Evolutionary conservation across 2,888 invertebrate genomes (phyloP).

Genomic region (Chloroclysta siterata): DNA sequence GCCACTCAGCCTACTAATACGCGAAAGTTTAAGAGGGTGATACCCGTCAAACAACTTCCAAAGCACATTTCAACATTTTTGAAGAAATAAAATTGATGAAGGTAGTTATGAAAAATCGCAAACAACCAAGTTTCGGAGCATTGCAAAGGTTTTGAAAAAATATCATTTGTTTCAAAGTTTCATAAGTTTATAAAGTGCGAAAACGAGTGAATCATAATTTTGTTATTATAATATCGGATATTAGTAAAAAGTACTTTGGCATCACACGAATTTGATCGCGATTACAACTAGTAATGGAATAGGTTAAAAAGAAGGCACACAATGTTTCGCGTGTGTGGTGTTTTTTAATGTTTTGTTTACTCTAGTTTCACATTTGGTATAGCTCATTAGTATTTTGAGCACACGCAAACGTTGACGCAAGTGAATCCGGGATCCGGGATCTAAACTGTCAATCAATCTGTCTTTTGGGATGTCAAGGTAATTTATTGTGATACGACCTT

Average conservation of each 20-base stretch:
- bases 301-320: background rate
- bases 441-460: slow-evolving; percentile 17
- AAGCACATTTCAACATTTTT: too few species aligned
- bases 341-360: slow-evolving; percentile 16
- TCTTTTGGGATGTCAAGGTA: slow-evolving; percentile 2
- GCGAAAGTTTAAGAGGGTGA: background rate
- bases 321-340: background rate
- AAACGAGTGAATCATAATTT: too few species aligned
- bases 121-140: too few species aligned
- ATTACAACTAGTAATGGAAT: background rate
- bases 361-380: slow-evolving; percentile 7
- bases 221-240: too few species aligned
- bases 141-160: too few species aligned
- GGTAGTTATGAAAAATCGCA: too few species aligned
- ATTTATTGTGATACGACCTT: slow-evolving; percentile 7
- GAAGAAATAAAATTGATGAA: too few species aligned
- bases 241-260: too few species aligned
- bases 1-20: background rate
- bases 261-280: background rate
- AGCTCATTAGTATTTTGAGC: slow-evolving; percentile 44
- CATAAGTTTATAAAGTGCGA: too few species aligned
- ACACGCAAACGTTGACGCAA: slow-evolving; percentile 25
- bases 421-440: slow-evolving; percentile 43
- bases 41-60: too few species aligned
- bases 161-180: too few species aligned